A percentile compares a stretch with the other conserved stretches of the same genome.
phyloP scores from a whole-genome alignment of 2,113 vertebrate species.

The Struthio camelus region DNA sequence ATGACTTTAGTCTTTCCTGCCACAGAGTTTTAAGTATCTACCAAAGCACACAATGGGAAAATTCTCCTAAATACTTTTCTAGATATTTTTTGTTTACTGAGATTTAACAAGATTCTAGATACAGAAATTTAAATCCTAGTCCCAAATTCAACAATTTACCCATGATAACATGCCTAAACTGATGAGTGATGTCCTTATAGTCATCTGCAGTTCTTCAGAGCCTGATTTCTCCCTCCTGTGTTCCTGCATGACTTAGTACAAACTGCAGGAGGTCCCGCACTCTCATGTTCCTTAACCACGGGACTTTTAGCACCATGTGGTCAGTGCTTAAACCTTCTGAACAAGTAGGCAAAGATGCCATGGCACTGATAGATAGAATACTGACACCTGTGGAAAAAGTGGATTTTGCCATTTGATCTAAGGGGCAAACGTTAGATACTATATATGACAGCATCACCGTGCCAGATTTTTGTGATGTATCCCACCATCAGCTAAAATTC shows the following conservation, averaged over 20 bases:
- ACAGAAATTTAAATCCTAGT: neutral
- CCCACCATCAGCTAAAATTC: neutral
- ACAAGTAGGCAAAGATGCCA: neutral
- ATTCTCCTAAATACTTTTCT: neutral
- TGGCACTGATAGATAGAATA: neutral
- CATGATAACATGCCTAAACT: neutral
- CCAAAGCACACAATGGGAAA: neutral
- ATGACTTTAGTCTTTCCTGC: neutral
- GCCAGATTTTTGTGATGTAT: neutral
- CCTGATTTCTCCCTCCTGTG: fast-evolving
- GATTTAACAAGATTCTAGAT: neutral
- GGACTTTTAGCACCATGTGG: neutral
- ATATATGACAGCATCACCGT: neutral
- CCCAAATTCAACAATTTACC: neutral
- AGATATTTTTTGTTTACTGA: neutral
- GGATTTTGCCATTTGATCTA: neutral
- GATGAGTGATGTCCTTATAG: neutral
- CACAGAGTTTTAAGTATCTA: neutral
- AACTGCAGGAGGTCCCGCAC: neutral
- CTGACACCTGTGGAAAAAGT: neutral
- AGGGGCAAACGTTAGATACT: neutral
- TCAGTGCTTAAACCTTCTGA: neutral
- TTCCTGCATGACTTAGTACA: neutral
- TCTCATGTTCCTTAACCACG: neutral
- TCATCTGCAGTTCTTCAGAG: neutral